These are phyloP conservation scores for Geophilus truncorum DNA, from an alignment of 2,888 invertebrate genomes.

Conservation along the genomic window DNA sequence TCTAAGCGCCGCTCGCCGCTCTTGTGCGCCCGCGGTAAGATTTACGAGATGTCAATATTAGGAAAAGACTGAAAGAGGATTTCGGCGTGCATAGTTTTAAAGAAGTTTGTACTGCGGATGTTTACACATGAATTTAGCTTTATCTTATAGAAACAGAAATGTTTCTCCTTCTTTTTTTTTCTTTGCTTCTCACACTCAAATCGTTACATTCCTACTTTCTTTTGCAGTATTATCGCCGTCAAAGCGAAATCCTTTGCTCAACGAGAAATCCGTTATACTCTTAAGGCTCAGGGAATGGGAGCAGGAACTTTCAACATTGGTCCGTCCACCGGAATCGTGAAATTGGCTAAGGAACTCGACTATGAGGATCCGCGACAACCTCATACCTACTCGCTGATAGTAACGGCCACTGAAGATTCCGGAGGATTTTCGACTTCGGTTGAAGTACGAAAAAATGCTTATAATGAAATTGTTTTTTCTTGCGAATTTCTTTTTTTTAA, in stretches of 20 bases:
- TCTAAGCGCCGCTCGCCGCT: too few relatives aligned
- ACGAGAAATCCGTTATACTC: conserved; percentile 89
- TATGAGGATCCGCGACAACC: conserved; percentile 94
- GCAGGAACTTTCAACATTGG: conserved; percentile 94
- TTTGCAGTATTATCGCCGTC: conserved; percentile 82
- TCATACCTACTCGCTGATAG: conserved; percentile 82
- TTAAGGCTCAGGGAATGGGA: conserved; percentile 92
- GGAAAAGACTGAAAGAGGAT: neutral
- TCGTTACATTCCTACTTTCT: neutral
- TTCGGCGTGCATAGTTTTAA: neutral
- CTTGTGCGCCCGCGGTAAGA: neutral
- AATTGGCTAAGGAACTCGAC: conserved; percentile 90
- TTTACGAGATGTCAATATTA: neutral
- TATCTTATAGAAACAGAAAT: neutral
- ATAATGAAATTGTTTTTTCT: too few relatives aligned
- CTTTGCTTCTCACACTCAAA: neutral
- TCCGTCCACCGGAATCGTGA: conserved; percentile 88
- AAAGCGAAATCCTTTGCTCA: conserved; percentile 97
- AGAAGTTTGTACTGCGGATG: neutral
- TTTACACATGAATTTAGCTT: neutral
- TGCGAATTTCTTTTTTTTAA: too few relatives aligned
- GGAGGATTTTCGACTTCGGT: conserved; percentile 93
- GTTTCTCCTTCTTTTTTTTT: too few relatives aligned
- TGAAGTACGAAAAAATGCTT: conserved; percentile 74
- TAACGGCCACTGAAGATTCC: conserved; percentile 95